Base-by-base conservation (phyloP, 2,113 vertebrate genomes). In the Clinocottus analis region DNA sequence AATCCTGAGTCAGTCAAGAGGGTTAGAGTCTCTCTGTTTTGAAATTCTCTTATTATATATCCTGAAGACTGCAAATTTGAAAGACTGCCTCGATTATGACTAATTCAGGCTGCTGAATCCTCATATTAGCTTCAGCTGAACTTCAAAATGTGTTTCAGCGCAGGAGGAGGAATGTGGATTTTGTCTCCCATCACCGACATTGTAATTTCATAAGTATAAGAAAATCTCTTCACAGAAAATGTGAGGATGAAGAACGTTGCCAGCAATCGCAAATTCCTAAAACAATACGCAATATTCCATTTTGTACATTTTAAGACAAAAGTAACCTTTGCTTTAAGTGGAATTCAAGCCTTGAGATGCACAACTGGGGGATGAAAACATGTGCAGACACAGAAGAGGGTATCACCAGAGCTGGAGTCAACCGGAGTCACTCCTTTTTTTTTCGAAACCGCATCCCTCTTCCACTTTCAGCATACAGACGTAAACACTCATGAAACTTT, bases 401-500 rank as follows among this genome's bases (percentile, higher is more conserved):
- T 72, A 19, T 80, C 77, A 27, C n/a, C 8, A 71, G 49, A 43
- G 27, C 53, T 27, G 58, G 37, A 84, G 76, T 84, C 77, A 80
- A 58, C 33, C 29, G 1, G 35, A 75, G 72, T 88, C 51, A 84
- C 53, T 75, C 4, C 1, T 49, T 79, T 85, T 87, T 71, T 10
- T 85, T 87, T 71, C 7, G 64, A 79, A 83, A 51, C 62, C 63
- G 9, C 71, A 80, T 64, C 35, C 72, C 65, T 75, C 43, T 62
- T 49, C 67, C 67, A 21, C 68, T 74, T 86, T 72, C 56, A 67
- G 41, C 63, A 84, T 51, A 53, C 73, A 41, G 77, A 56, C 61
- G 61, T 81, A 62, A 88, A 77, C 83, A 78, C 49, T 86, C 72
- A 43, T 90, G 39, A 85, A 87, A 87, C 79, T 90, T 87, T 85